Percentiles rank a stretch among this genome's conserved stretches.
Conservation (phyloP, 2,888 invertebrate genomes). For the Plebejus melissa region DNA sequence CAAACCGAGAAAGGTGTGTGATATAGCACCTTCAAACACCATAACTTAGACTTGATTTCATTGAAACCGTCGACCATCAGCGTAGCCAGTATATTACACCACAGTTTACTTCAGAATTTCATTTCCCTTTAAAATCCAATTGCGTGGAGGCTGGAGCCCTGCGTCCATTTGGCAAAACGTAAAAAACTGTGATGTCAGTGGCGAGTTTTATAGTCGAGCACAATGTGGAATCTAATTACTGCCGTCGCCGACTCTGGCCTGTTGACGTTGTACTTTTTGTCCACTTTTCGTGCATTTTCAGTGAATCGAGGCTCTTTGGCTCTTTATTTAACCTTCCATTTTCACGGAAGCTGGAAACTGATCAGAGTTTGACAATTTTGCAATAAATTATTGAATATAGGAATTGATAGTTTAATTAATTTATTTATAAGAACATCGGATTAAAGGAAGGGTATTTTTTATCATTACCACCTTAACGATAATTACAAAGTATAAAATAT, state of each 20-base stretch:
- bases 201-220: slow-evolving; percentile 39
- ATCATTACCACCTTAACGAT: too few relatives aligned
- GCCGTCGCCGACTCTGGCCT: slow-evolving; percentile 30
- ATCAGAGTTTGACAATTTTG: background rate
- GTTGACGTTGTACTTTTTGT: slow-evolving; percentile 33
- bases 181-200: slow-evolving; percentile 37
- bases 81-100: background rate
- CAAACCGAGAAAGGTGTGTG: too few relatives aligned
- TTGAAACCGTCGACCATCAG: background rate
- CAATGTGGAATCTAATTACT: slow-evolving; percentile 43
- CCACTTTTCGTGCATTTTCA: slow-evolving; percentile 32
- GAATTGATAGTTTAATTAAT: too few relatives aligned
- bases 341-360: background rate
- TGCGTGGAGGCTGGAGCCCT: slow-evolving; percentile 34
- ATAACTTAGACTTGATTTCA: too few relatives aligned
- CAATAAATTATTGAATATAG: too few relatives aligned
- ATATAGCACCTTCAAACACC: too few relatives aligned
- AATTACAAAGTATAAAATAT: too few relatives aligned
- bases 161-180: slow-evolving; percentile 35
- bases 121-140: slow-evolving; percentile 34
- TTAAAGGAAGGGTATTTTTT: too few relatives aligned
- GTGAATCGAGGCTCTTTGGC: slow-evolving; percentile 24
- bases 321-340: background rate
- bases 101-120: slow-evolving; percentile 23
- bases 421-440: too few relatives aligned